Conservation (phyloP, 2,888 invertebrate species). For the Chironomus tentans region DNA sequence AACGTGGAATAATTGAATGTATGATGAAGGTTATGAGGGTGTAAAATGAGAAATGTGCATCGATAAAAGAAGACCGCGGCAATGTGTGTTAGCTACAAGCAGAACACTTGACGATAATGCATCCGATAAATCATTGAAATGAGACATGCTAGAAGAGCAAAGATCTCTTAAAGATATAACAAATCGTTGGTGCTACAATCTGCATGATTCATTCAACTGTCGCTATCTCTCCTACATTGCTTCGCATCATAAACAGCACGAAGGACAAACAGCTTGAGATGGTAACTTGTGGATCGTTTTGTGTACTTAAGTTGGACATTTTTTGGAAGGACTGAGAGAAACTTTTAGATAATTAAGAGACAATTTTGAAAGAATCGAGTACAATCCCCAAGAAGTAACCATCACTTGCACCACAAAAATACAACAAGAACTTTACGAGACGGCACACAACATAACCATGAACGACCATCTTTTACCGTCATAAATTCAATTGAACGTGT, state of each 20-base stretch:
- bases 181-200: not conserved
- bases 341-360: too few species aligned
- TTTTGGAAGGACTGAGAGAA: too few species aligned
- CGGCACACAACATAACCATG: not conserved
- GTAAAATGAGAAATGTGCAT: not conserved
- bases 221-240: not conserved
- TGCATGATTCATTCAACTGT: not conserved
- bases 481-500: constrained; percentile 13
- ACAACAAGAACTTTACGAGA: too few species aligned
- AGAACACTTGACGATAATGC: constrained; percentile 2
- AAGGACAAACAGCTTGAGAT: not conserved
- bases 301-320: too few species aligned
- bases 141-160: not conserved
- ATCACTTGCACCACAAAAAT: not conserved
- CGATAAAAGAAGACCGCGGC: not conserved
- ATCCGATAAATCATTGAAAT: constrained; percentile 6
- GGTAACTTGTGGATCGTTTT: not conserved
- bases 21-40: not conserved
- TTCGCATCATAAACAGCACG: too few species aligned
- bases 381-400: too few species aligned
- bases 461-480: not conserved
- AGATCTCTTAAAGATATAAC: not conserved
- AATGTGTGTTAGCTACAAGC: not conserved
- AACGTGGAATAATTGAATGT: constrained; percentile 20
- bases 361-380: too few species aligned